Base-by-base conservation (phyloP, 2,113 vertebrate species). In the Porphyrio hochstetteri region DNA sequence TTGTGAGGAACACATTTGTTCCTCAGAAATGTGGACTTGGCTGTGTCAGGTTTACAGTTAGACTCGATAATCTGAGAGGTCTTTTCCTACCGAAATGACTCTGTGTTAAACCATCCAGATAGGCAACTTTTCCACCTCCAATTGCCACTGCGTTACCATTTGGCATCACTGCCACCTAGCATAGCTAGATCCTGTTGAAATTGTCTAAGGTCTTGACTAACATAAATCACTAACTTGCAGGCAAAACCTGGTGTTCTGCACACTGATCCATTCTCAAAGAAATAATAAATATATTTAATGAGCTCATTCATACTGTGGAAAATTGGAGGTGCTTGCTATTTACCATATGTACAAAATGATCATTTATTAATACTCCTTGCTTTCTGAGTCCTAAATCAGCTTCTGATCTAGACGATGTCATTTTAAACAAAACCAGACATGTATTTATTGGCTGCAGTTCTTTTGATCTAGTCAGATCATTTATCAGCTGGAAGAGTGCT, bases 231-330 rank as follows among this genome's bases (percentile, higher is more conserved):
- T 64, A 81, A 68, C 31, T 93, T 29, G 40, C 11, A 79, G 12
- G 27, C 1, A 5, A 90, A 88, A 57, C 24, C 55, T 69, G 8
- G 35, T 80, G 14, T 64, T 88, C 48, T 92, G 56, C 60, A 77
- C 24, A 52, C 36, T 44, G 28, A 79, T 85, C 46, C 20, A n/a
- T 63, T 83, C 44, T 33, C 20, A 86, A 74, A 88, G 27, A 95
- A 86, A 87, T 79, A 91, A 89, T 89, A 88, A 74, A 94, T 83
- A 81, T 67, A 92, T 82, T 89, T 83, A 96, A 90, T n/a, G 86
- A 70, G 46, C 40, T 81, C 31, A 75, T 86, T 81, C 48, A 53
- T n/a, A 48, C 11, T 59, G 33, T 56, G 42, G 36, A 59, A 88
- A 86, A 90, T 17, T 55, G 5, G 48, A 86, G 72, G 68, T 16